These are phyloP conservation scores for Sciurus carolinensis DNA, from an alignment of 2,797 vertebrate species.

Conservation along the genomic window DNA sequence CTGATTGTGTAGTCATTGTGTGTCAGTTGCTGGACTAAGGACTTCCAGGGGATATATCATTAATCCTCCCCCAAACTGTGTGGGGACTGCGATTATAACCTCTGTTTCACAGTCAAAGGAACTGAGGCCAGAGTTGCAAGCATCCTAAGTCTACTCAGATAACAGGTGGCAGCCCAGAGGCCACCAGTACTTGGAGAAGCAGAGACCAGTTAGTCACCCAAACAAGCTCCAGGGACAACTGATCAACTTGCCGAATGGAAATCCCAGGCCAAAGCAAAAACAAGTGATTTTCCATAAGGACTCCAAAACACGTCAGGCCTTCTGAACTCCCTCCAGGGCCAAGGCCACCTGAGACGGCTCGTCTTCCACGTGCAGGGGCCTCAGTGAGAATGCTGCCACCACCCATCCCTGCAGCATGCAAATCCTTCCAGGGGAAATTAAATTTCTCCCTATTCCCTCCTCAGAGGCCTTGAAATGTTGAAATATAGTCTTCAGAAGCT, in stretches of 20 bases:
- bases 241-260: background rate
- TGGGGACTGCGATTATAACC: background rate
- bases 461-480: constrained; percentile 42
- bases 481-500: background rate
- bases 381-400: accelerated
- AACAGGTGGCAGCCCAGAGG: background rate
- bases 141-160: no score
- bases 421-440: constrained; percentile 55
- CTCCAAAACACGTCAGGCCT: background rate
- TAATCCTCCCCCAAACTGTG: background rate
- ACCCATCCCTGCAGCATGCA: background rate
- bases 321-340: background rate
- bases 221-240: background rate
- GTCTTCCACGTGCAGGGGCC: background rate
- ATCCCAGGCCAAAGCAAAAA: background rate
- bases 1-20: no score
- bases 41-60: background rate
- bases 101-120: constrained; percentile 6
- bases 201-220: background rate
- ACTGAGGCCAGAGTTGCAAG: background rate
- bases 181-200: background rate
- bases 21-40: background rate
- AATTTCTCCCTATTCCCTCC: constrained; percentile 61
- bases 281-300: background rate
- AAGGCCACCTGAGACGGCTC: background rate